Conservation (phyloP, 2,113 vertebrate species). For the Callionymus lyra region DNA sequence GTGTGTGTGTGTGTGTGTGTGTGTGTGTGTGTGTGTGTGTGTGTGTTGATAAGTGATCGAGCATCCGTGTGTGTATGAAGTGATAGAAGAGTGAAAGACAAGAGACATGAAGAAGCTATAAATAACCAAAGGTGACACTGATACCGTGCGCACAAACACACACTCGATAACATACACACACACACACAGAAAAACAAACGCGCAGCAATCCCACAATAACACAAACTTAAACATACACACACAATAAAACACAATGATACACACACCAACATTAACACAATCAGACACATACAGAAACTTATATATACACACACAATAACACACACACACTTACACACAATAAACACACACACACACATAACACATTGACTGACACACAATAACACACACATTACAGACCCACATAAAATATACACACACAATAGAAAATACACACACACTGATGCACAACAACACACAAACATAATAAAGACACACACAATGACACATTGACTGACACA, state of each 20-base stretch:
- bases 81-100: constrained; percentile 12
- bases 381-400: too few species aligned
- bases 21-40: not conserved
- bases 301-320: not conserved
- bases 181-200: not conserved
- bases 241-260: not conserved
- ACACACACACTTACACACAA: constrained; percentile 1
- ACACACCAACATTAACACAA: constrained; percentile 17
- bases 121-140: constrained; percentile 30
- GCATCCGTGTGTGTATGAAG: constrained; percentile 8
- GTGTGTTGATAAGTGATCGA: too few species aligned
- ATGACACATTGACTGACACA: too few species aligned
- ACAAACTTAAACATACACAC: not conserved
- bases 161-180: not conserved
- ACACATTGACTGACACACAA: too few species aligned
- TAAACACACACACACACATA: constrained; percentile 8
- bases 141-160: constrained; percentile 4
- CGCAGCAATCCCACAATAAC: constrained; percentile 1
- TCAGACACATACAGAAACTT: constrained; percentile 1
- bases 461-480: too few species aligned
- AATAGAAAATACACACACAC: too few species aligned
- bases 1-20: constrained; percentile 2
- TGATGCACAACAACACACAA: too few species aligned
- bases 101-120: constrained; percentile 31
- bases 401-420: too few species aligned